phyloP scores from a whole-genome alignment of 2,113 vertebrate genomes.

The Nannospalax galili region DNA sequence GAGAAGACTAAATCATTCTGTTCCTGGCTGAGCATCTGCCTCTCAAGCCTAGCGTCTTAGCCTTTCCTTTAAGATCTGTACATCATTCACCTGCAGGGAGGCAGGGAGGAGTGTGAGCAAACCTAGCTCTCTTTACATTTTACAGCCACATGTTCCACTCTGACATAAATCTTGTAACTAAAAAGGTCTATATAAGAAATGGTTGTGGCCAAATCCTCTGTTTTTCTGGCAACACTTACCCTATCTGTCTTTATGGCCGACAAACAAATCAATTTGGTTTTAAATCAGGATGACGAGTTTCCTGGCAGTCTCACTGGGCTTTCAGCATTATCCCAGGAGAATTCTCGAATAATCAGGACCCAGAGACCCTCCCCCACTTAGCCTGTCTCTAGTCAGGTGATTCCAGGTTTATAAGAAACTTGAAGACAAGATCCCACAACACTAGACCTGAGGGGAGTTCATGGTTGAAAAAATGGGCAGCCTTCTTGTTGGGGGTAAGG shows the following conservation, averaged over 20 bases:
- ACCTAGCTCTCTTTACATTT: conserved; percentile 25
- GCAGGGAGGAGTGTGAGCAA: background rate
- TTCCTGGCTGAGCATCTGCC: background rate
- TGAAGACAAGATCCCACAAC: background rate
- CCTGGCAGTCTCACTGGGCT: background rate
- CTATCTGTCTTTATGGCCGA: conserved; percentile 54
- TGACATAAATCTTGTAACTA: conserved; percentile 66
- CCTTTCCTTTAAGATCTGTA: background rate
- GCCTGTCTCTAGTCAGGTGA: background rate
- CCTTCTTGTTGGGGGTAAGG: accelerated
- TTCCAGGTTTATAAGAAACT: background rate
- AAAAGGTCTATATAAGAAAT: conserved; percentile 12
- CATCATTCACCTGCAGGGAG: background rate
- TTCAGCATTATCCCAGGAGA: background rate
- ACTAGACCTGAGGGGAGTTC: background rate
- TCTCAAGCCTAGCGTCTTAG: background rate
- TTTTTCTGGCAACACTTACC: conserved; percentile 57
- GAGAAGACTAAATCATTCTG: conserved; percentile 40
- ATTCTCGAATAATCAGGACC: background rate
- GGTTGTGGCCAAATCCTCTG: conserved; percentile 38
- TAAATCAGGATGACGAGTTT: conserved; percentile 68
- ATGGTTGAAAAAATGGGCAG: background rate
- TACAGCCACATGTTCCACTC: background rate
- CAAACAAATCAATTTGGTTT: conserved; percentile 67
- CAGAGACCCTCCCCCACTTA: background rate